Percentiles rank a stretch among this genome's conserved stretches.
Evolutionary conservation across 2,888 invertebrate genomes (phyloP).

Genomic region (Endotricha flammealis): DNA sequence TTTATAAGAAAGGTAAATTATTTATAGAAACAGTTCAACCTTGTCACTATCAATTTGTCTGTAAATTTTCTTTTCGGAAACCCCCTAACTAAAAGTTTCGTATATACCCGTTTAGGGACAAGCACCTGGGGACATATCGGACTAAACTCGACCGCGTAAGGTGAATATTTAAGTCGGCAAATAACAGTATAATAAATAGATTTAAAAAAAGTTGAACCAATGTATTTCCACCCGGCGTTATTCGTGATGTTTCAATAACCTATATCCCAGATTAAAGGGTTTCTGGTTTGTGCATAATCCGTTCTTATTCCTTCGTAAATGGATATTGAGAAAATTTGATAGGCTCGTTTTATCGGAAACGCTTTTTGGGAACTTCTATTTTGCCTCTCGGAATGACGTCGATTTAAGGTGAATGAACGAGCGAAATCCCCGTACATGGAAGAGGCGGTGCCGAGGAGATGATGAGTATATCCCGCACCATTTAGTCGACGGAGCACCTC

Average conservation of each 20-base stretch:
- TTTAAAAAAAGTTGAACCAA: too few relatives aligned
- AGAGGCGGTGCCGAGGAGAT: conserved; percentile 69
- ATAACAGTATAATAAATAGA: too few relatives aligned
- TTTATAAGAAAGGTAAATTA: too few relatives aligned
- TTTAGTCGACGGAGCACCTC: conserved; percentile 68
- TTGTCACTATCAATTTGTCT: too few relatives aligned
- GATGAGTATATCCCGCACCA: conserved; percentile 72
- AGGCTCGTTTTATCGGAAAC: conserved; percentile 66
- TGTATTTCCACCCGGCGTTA: conserved; percentile 42
- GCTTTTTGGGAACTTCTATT: conserved; percentile 70
- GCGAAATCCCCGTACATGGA: conserved; percentile 71
- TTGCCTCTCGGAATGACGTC: conserved; percentile 69
- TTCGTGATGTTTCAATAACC: conserved; percentile 60
- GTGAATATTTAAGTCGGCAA: too few relatives aligned
- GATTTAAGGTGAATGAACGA: conserved; percentile 76
- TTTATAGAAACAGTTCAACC: too few relatives aligned
- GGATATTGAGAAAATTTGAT: conserved; percentile 73
- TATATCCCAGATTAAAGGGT: conserved; percentile 63
- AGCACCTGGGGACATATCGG: too few relatives aligned
- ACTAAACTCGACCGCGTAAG: too few relatives aligned
- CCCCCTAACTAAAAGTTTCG: too few relatives aligned
- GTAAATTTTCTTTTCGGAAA: too few relatives aligned
- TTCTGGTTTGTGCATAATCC: conserved; percentile 65
- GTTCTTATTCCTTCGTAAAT: conserved; percentile 68
- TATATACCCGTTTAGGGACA: too few relatives aligned